Base-by-base conservation (phyloP, 2,797 vertebrate genomes). In the Acanthopagrus latus region DNA sequence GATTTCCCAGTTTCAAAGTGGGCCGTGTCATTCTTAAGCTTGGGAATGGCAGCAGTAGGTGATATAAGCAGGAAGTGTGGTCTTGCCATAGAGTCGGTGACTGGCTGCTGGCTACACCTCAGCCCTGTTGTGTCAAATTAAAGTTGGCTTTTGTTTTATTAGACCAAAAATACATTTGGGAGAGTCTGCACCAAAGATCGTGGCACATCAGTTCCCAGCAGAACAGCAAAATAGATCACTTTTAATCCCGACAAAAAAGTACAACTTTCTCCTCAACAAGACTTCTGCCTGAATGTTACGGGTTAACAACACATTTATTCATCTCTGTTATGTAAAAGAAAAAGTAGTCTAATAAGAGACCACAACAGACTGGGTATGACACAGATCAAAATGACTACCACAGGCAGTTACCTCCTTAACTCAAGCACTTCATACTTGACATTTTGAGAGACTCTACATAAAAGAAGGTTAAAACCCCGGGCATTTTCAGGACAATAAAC, bases 361-460 rank as follows among this genome's bases (percentile, higher is more conserved):
- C 33, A 44, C 23, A 55, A 23, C 23, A 62, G 10, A 70, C 27
- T 21, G 23, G 18, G 21, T 29, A 23, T 23, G n/a, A 43, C 38
- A 66, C 27, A 9, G 29, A 71, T 65, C 3, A 1, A 43, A 7
- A 48, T 7, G 67, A 46, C 27, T 43, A 48, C 64, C 29, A 23
- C 63, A 55, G 21, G 70, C 66, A 76, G 64, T 56, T 41, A 60
- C 51, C 41, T 81, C 33, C 73, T 76, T 65, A 51, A 23, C 20
- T 57, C 27, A 76, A 72, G 29, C 47, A 55, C 50, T 68, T 76
- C 29, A 55, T 12, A 60, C 58, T 68, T 79, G 72, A 70, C 83
- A 81, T 78, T 76, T 79, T 78, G 18, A 76, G 72, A 82, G 58
- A 63, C n/a, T 41, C 68, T 17, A 57, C 64, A 80, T 74, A 62